A percentile compares a stretch with the other conserved stretches of the same genome.
These are phyloP conservation scores for Ooceraea biroi DNA, from an alignment of 1,140 invertebrate species.

Conservation along the genomic window DNA sequence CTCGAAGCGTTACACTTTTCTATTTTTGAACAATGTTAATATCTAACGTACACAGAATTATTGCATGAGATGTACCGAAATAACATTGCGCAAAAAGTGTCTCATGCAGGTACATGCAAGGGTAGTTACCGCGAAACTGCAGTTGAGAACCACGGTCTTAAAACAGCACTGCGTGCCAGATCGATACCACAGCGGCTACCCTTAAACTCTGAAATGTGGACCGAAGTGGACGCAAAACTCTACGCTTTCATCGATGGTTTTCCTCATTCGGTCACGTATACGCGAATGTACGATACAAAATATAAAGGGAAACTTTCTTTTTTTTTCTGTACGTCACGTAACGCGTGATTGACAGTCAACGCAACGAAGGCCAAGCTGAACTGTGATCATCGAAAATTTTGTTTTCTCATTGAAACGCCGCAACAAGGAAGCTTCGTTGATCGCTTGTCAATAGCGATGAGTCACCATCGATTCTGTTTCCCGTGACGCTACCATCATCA, in stretches of 20 bases:
- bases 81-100: neutral
- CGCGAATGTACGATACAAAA: neutral
- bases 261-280: neutral
- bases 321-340: neutral
- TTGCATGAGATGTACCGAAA: neutral
- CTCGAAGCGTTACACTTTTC: neutral
- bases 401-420: neutral
- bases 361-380: neutral
- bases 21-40: constrained; percentile 21
- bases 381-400: neutral
- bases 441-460: too few relatives aligned
- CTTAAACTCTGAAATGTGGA: constrained; percentile 81
- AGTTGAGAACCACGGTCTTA: constrained; percentile 82
- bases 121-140: constrained; percentile 35
- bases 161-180: constrained; percentile 82
- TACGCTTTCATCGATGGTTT: neutral
- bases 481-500: neutral
- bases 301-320: neutral
- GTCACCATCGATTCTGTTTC: too few relatives aligned
- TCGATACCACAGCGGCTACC: constrained; percentile 78
- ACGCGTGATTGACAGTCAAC: neutral
- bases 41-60: neutral
- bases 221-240: constrained; percentile 75
- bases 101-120: too few relatives aligned
- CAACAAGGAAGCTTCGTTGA: neutral